Evolutionary conservation across 2,113 vertebrate genomes (phyloP).

Genomic region (Aegypius monachus): DNA sequence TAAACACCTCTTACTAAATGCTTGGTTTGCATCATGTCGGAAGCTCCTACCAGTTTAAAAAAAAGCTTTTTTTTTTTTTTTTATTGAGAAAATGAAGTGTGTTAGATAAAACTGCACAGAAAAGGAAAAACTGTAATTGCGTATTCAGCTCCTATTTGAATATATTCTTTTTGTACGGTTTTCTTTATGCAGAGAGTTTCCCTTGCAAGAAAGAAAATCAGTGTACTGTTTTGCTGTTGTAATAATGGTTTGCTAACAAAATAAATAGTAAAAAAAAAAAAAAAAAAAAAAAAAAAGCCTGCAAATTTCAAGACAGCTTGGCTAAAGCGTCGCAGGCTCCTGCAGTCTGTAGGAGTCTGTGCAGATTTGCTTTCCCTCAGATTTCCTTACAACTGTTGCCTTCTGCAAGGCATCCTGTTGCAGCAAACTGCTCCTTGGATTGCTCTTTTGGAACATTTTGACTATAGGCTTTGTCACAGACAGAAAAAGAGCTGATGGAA

Average conservation of each 20-base stretch:
- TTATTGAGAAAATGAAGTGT: constrained; percentile 57
- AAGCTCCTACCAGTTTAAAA: constrained; percentile 68
- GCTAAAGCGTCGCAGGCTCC: constrained; percentile 55
- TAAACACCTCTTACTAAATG: constrained; percentile 70
- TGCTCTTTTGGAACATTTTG: constrained; percentile 72
- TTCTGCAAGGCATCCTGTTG: constrained; percentile 68
- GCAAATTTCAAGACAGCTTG: constrained; percentile 62
- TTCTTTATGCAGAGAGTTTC: constrained; percentile 72
- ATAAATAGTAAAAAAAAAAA: constrained; percentile 47
- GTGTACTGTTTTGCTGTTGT: constrained; percentile 71
- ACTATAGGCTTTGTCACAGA: constrained; percentile 72
- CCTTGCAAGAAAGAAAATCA: constrained; percentile 65
- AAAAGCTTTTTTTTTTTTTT: constrained; percentile 48
- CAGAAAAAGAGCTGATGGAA: constrained; percentile 74
- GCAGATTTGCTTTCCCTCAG: constrained; percentile 66
- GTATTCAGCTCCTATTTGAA: constrained; percentile 72
- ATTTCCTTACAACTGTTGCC: constrained; percentile 68
- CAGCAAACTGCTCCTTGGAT: constrained; percentile 74
- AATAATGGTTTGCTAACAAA: constrained; percentile 70
- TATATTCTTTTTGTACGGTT: constrained; percentile 69
- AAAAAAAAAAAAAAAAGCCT: constrained; percentile 24
- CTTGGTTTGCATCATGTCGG: constrained; percentile 70
- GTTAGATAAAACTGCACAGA: constrained; percentile 70
- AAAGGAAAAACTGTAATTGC: constrained; percentile 58
- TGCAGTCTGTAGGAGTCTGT: constrained; percentile 68